Percentiles rank a stretch among this genome's conserved stretches.
Conservation (phyloP, 2,113 vertebrate genomes). For the Grantiella picta region DNA sequence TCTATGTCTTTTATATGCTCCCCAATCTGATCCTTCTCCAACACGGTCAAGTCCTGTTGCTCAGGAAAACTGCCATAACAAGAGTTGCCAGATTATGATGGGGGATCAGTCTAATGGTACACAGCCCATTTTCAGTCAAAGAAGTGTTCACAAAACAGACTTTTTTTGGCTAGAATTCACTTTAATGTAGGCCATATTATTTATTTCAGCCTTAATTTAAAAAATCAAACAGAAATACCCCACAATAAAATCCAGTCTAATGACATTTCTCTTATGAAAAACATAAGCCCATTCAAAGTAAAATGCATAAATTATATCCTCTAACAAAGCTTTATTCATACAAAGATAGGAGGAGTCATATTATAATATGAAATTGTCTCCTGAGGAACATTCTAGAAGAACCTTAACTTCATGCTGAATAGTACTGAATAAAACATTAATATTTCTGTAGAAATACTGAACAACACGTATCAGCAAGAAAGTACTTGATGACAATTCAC, state of each 20-base stretch:
- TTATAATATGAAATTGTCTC: not conserved
- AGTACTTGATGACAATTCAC: not conserved
- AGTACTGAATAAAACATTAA: not conserved
- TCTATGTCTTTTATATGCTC: not conserved
- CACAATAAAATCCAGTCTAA: not conserved
- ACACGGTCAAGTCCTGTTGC: not conserved
- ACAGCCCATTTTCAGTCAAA: not conserved
- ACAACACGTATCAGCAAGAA: not conserved
- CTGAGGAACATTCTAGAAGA: not conserved
- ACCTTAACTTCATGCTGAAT: not conserved
- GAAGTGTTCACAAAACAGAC: not conserved
- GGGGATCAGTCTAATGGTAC: not conserved
- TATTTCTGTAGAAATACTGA: not conserved
- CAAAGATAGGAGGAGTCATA: not conserved
- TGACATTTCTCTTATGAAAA: not conserved
- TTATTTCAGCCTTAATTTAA: not conserved
- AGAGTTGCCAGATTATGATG: not conserved
- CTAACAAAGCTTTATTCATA: not conserved
- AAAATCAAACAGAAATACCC: not conserved
- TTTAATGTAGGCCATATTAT: not conserved
- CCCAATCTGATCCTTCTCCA: not conserved
- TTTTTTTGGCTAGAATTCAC: not conserved
- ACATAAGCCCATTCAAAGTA: not conserved
- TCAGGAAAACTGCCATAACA: not conserved
- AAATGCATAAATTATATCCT: not conserved